Evolutionary conservation across 1,140 invertebrate species (phyloP).

Genomic region (Aphelinus atriplicis): DNA sequence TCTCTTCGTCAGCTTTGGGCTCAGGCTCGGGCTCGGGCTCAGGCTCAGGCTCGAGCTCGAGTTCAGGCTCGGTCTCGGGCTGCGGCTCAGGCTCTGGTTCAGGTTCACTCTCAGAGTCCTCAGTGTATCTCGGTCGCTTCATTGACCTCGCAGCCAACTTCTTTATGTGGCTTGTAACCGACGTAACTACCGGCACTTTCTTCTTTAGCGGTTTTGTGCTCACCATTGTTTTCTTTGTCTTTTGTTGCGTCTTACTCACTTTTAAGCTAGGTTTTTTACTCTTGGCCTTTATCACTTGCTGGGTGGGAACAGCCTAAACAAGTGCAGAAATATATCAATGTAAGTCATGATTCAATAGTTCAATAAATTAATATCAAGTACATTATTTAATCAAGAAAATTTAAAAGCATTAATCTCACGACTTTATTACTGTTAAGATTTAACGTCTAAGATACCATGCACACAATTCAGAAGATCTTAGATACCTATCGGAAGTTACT

Average conservation of each 20-base stretch:
- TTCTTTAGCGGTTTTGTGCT: background rate
- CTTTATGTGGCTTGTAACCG: conserved; percentile 32
- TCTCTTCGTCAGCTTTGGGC: background rate
- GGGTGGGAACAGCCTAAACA: conserved; percentile 2
- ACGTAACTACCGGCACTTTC: background rate
- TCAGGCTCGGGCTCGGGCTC: background rate
- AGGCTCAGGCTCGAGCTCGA: background rate
- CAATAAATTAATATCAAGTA: too few species aligned
- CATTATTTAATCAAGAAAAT: too few species aligned
- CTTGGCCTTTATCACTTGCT: conserved; percentile 11
- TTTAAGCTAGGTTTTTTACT: conserved; percentile 21
- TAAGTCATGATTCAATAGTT: too few species aligned
- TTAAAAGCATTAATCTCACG: too few species aligned
- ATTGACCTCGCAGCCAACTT: conserved; percentile 21
- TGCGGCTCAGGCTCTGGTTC: background rate
- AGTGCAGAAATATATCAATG: background rate
- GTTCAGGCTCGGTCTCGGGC: background rate
- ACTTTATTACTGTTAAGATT: too few species aligned
- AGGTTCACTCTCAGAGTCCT: conserved; percentile 2
- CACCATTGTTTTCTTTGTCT: conserved; percentile 18
- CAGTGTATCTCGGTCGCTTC: conserved; percentile 25
- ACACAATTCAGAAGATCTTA: too few species aligned
- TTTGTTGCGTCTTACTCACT: background rate
- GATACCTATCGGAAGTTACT: too few species aligned
- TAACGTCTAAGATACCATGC: too few species aligned